Base-by-base conservation (phyloP, 2,113 vertebrate species). In the Xiphorhynchus elegans region DNA sequence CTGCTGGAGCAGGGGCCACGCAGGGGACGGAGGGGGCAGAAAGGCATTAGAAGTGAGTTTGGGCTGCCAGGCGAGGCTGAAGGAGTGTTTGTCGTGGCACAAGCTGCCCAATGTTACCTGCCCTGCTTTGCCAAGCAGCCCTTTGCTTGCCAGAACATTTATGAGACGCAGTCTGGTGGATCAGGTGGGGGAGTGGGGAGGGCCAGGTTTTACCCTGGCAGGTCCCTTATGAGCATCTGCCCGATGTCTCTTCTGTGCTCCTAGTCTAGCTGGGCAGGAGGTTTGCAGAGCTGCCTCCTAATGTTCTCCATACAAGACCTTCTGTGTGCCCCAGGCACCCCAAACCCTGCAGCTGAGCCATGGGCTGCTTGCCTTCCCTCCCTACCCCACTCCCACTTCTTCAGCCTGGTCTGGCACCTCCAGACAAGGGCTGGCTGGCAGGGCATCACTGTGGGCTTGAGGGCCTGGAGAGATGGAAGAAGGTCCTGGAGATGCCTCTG, bases 111-210 rank as follows among this genome's bases (percentile, higher is more conserved):
- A 5, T 1, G 4, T 64, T 84, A 69, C 67, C 67, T 84, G 53
- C 21, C 28, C 8, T 2, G 6, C 60, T 91, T 70, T 24, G n/a
- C 66, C 12, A 16, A 47, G 84, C 10, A 75, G 52, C 29, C n/a
- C 53, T 85, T 78, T 2, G 24, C 74, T 85, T 79, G 86, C 35
- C 75, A 76, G 72, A 49, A 56, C 13, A 47, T 50, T 82, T 67
- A 56, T 59, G 66, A 59, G 68, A 72, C 0, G 1, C 7, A 28
- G 35, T 53, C 47, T 55, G 31, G 62, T 0, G 0, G 49, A 24
- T 70, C 46, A n/a, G 60, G 69, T 6, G 2, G 23, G 40, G 37
- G 46, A 69, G 29, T 7, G 21, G 33, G 39, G 33, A 72, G 69
- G 82, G 56, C 29, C 70, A n/a, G 37, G 23, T 84, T 80, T n/a